Evolutionary conservation across 2,113 vertebrate species (phyloP).

Genomic region (Sturnira hondurensis): DNA sequence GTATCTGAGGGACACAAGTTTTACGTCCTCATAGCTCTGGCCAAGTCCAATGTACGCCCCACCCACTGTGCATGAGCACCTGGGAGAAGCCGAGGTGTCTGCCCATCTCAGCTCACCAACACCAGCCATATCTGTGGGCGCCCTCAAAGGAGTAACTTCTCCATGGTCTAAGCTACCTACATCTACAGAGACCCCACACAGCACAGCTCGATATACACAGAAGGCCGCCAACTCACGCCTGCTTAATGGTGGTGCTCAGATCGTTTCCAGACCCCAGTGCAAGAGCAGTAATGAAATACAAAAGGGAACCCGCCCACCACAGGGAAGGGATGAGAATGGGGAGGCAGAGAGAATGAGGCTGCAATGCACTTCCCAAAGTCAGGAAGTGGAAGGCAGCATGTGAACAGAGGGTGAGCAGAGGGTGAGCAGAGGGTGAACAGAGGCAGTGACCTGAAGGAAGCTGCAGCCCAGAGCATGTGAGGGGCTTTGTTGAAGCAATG

Average conservation of each 20-base stretch:
- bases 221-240: neutral
- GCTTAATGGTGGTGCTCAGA: neutral
- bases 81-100: neutral
- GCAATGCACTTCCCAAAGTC: no score
- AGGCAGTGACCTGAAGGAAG: neutral
- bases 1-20: neutral
- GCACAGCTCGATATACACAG: neutral
- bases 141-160: neutral
- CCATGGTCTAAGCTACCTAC: neutral
- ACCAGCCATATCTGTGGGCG: neutral
- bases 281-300: neutral
- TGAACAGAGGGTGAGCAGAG: no score
- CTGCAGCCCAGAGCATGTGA: neutral
- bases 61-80: neutral
- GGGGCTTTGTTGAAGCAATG: accelerated
- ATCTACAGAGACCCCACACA: neutral
- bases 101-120: neutral
- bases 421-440: no score
- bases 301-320: neutral
- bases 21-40: neutral
- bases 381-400: neutral
- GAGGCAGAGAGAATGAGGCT: neutral
- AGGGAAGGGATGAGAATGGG: neutral
- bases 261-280: neutral
- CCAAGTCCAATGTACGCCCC: neutral